Base-by-base conservation (phyloP, 2,888 invertebrate genomes). In the Ypsolopha scabrella region DNA sequence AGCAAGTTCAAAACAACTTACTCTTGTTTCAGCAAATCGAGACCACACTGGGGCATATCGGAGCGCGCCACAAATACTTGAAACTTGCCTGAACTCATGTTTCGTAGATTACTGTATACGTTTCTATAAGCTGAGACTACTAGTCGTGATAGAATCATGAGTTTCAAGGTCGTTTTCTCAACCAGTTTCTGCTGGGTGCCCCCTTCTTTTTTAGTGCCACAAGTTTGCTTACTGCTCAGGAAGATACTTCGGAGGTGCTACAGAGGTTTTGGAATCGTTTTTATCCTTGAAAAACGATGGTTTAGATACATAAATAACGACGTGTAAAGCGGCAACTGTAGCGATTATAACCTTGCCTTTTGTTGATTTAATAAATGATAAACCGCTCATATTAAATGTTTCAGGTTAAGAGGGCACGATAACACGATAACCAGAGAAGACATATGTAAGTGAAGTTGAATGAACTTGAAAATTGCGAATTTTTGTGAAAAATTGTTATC, bases 61-160 rank as follows among this genome's bases (percentile, higher is more conserved):
- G 83, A 74, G 11, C 92, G 86, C n/a, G 92, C 90, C 47, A 93
- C 75, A 53, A 90, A 89, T 52, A 93, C 89, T 65, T 87, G 87
- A 33, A 87, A 88, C 66, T 78, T 82, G 38, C 60, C 62, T 50
- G 60, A 54, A 49, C 77, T 76, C 82, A 83, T 85, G 51, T 68
- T 79, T 61, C 71, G 72, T 8, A 60, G 58, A 47, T 54, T 56
- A 43, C 45, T 56, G 41, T 41, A n/a, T 34, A 57, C 48, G 54
- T 58, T 56, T 56, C 56, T 55, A 37, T 60, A 57, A 51, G 73
- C 57, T 67, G 57, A 54, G 43, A 57, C 51, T 43, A 67, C 49
- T n/a, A n/a, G n/a, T 51, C 67, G 68, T 67, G 70, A 79, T 73
- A 69, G 75, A 65, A 70, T 60, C 80, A 81, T 80, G 57, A 63